Evolutionary conservation across 2,113 vertebrate genomes (phyloP).

Genomic region (Galeopterus variegatus): DNA sequence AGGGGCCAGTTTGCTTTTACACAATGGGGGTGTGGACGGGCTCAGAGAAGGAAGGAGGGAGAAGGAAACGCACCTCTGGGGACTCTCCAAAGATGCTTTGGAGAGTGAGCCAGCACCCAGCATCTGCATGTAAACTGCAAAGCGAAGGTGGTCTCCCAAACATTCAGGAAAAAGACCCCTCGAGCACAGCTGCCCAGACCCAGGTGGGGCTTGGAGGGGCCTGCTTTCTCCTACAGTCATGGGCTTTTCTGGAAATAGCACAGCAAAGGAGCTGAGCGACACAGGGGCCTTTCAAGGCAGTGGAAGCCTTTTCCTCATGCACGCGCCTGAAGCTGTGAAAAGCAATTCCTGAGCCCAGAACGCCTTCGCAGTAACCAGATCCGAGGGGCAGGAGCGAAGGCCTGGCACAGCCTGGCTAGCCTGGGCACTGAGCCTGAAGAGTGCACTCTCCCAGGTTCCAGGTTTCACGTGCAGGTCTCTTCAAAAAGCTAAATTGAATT

Average conservation of each 20-base stretch:
- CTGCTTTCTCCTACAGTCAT: too few species aligned
- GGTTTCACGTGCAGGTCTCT: not conserved
- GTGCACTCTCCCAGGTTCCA: not conserved
- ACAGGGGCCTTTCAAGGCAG: not conserved
- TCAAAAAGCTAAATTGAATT: not conserved
- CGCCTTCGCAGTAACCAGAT: not conserved
- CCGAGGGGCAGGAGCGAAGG: not conserved
- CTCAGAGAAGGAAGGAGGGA: not conserved
- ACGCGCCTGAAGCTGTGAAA: not conserved
- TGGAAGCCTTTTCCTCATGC: not conserved
- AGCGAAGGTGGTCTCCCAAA: not conserved
- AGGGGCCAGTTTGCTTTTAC: too few species aligned
- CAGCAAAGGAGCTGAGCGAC: too few species aligned
- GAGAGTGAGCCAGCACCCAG: too few species aligned
- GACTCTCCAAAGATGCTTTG: not conserved
- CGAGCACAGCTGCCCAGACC: fast-evolving
- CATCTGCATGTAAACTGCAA: not conserved
- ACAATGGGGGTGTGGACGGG: fast-evolving
- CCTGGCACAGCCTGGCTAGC: not conserved
- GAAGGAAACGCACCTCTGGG: too few species aligned
- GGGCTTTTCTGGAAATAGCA: not conserved
- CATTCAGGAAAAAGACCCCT: not conserved
- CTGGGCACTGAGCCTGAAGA: fast-evolving
- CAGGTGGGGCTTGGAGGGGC: fast-evolving
- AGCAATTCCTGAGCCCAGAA: not conserved